Percentiles rank a stretch among this genome's conserved stretches.
Evolutionary conservation across 2,113 vertebrate genomes (phyloP).

Genomic region (Pyrgilauda ruficollis): DNA sequence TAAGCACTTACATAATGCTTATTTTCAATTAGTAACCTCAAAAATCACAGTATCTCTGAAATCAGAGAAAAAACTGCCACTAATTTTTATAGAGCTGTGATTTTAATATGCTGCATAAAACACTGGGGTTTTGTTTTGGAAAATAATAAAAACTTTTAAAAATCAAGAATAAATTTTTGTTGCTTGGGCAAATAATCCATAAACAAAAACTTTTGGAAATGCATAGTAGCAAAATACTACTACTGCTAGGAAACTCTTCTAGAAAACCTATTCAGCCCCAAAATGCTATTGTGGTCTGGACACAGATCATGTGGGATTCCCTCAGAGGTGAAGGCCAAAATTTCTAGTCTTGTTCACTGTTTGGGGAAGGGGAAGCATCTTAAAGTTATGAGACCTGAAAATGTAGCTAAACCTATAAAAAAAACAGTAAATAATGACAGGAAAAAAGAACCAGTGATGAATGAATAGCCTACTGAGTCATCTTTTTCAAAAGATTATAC

Average conservation of each 20-base stretch:
- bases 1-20: neutral
- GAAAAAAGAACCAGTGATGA: neutral
- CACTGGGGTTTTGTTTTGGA: accelerated
- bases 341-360: neutral
- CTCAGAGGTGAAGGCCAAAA: neutral
- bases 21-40: neutral
- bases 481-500: neutral
- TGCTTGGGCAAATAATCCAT: neutral
- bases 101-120: neutral
- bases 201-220: neutral
- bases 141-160: neutral
- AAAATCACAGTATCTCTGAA: neutral
- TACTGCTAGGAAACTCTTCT: neutral
- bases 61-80: neutral
- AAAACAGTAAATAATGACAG: neutral
- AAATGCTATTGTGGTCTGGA: neutral
- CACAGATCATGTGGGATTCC: neutral
- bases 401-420: neutral
- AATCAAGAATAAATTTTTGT: neutral
- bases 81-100: neutral
- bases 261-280: neutral
- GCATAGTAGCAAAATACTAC: neutral
- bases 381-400: neutral
- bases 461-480: neutral
- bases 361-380: neutral